Percentiles rank a stretch among this genome's conserved stretches.
phyloP scores from a whole-genome alignment of 1,140 invertebrate species.

The Oncopodura yosiiana region DNA sequence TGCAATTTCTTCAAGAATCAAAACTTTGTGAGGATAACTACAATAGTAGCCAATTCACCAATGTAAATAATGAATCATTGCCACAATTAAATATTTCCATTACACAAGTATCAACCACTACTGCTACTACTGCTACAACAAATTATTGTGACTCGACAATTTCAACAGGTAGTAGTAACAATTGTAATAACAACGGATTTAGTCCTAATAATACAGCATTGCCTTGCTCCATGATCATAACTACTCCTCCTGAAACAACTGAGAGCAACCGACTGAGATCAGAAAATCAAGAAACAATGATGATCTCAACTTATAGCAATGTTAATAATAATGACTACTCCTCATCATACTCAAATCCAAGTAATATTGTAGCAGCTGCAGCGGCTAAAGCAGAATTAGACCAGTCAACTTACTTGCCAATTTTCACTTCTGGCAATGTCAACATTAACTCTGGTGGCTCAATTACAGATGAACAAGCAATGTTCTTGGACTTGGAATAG shows the following conservation, averaged over 20 bases:
- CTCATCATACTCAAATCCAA: no score
- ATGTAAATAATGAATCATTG: no score
- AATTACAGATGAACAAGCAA: slow-evolving; percentile 2
- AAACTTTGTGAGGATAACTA: no score
- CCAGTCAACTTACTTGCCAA: slow-evolving; percentile 14
- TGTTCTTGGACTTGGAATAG: not conserved
- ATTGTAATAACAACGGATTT: not conserved
- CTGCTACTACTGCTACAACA: not conserved
- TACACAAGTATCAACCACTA: not conserved
- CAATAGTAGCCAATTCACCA: no score
- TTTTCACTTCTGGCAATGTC: slow-evolving; percentile 13
- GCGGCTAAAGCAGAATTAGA: slow-evolving; percentile 23
- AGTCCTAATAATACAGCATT: not conserved
- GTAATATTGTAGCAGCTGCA: slow-evolving; percentile 15
- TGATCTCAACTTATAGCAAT: no score
- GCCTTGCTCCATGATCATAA: not conserved
- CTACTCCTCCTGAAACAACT: no score
- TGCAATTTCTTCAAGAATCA: no score
- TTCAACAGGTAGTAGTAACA: not conserved
- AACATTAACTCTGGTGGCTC: not conserved
- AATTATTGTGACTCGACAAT: slow-evolving; percentile 7
- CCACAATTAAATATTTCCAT: no score
- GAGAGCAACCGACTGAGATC: no score
- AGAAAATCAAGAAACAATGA: no score
- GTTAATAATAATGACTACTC: no score